Base-by-base conservation (phyloP, 53 echinoderm and acorn worm genomes). In the Mesocentrotus franciscanus region DNA sequence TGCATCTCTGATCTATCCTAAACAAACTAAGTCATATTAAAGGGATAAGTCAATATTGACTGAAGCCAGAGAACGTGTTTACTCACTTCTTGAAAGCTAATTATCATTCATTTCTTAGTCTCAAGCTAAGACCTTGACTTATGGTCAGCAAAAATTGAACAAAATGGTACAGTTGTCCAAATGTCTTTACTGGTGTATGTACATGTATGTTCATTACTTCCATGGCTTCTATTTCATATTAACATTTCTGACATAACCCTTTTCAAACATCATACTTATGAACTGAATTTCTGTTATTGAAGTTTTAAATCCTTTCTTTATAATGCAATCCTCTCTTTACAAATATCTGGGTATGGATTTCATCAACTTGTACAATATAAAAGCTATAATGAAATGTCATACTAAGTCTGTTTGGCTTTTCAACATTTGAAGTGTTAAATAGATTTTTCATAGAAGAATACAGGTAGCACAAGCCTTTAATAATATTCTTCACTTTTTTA, bases 31-130 rank as follows among this genome's bases (percentile, higher is more conserved):
- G 30, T 90, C 90, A 90, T 84, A 84, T 87, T 87, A 87, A 87
- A 87, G 68, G 91, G 74, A 71, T 35, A 56, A n/a, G 92, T 74
- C 92, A 92, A 92, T 92, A 92, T 92, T 92, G 92, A 92, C 92
- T n/a, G 34, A 42, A 26, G 72, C 74, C 75, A 92, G 56, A 42
- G 92, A 72, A 35, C 49, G 61, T 74, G 74, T 72, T 92, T 74
- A 56, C 92, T 56, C 71, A 92, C 22, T 92, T 74, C 70, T 74
- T 72, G 68, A 91, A 91, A 91, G 68, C 68, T 57, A 39, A n/a
- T 57, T 66, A 91, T 91, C 42, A 91, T 56, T 62, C 64, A 62
- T 57, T 66, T 34, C 91, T 30, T 29, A 66, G 91, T 91, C 62
- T 91, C 17, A n/a, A 15, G 35, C 8, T 34, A 91, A 91, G 91